A percentile compares a stretch with the other conserved stretches of the same genome.
Evolutionary conservation across 1,140 invertebrate species (phyloP).

Genomic region (Carposina sasakii): DNA sequence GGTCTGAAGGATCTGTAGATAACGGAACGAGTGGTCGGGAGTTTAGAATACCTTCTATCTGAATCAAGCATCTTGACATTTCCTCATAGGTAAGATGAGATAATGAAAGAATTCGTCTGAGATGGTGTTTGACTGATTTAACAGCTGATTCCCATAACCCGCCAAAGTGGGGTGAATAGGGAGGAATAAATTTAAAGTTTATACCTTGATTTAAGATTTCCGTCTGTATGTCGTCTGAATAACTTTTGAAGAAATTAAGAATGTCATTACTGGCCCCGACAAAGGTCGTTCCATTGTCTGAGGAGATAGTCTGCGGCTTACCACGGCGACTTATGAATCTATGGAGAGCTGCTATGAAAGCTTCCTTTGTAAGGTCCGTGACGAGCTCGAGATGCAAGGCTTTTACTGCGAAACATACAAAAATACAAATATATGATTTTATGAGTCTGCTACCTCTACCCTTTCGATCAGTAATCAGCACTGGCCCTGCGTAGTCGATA

Average conservation of each 20-base stretch:
- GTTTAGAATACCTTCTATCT: slow-evolving; percentile 35
- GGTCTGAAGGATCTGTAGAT: slow-evolving; percentile 30
- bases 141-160: slow-evolving; percentile 32
- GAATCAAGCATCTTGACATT: slow-evolving; percentile 23
- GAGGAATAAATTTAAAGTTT: slow-evolving; percentile 11
- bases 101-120: slow-evolving; percentile 9
- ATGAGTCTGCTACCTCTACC: background rate
- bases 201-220: background rate
- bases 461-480: background rate
- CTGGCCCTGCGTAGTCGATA: background rate
- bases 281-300: slow-evolving; percentile 40
- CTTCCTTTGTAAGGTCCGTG: slow-evolving; percentile 37
- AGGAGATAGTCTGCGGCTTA: slow-evolving; percentile 28
- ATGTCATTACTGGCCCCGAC: background rate
- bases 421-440: slow-evolving; percentile 17
- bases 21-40: slow-evolving; percentile 14
- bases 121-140: slow-evolving; percentile 21
- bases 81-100: slow-evolving; percentile 29
- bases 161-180: slow-evolving; percentile 31
- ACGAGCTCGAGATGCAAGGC: slow-evolving; percentile 32
- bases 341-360: slow-evolving; percentile 35
- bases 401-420: slow-evolving; percentile 21
- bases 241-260: background rate
- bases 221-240: background rate
- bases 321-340: slow-evolving; percentile 41